A percentile compares a stretch with the other conserved stretches of the same genome.
Conservation (phyloP, 2,888 invertebrate species). For the Conops quadrifasciatus region DNA sequence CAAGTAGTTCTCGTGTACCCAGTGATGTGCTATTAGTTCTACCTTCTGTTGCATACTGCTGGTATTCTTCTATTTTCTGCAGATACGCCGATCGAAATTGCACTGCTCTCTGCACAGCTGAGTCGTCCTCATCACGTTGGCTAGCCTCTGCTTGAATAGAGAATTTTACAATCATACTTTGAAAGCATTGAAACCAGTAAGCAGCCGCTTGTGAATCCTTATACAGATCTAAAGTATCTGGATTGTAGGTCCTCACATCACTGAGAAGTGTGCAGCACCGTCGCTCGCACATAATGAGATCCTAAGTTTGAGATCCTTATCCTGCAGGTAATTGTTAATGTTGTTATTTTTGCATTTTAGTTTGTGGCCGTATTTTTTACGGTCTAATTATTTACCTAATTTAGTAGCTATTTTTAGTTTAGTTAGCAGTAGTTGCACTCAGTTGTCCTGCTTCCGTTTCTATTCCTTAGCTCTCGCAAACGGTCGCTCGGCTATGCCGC, state of each 20-base stretch:
- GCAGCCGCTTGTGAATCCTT: constrained; percentile 84
- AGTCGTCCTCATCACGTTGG: constrained; percentile 67
- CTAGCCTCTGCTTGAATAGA: constrained; percentile 83
- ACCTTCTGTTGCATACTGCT: constrained; percentile 45
- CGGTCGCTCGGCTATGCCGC: background rate
- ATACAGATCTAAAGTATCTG: constrained; percentile 91
- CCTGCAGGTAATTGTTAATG: background rate
- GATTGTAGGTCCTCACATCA: constrained; percentile 82
- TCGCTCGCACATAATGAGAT: constrained; percentile 46
- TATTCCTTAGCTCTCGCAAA: background rate
- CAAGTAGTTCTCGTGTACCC: constrained; percentile 88
- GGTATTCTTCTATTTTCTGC: constrained; percentile 70
- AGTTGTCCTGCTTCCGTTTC: background rate
- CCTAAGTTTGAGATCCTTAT: background rate
- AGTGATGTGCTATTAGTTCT: constrained; percentile 71
- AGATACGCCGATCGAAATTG: constrained; percentile 86
- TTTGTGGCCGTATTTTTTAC: background rate
- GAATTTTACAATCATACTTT: constrained; percentile 85
- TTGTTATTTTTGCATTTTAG: background rate
- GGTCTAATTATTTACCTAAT: background rate
- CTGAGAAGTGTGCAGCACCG: constrained; percentile 78
- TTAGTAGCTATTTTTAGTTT: background rate
- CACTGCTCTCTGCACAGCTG: constrained; percentile 78
- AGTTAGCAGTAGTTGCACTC: background rate
- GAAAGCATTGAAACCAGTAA: constrained; percentile 94